A percentile compares a stretch with the other conserved stretches of the same genome.
Conservation (phyloP, 2,113 vertebrate species). For the Coptodon rendalli region DNA sequence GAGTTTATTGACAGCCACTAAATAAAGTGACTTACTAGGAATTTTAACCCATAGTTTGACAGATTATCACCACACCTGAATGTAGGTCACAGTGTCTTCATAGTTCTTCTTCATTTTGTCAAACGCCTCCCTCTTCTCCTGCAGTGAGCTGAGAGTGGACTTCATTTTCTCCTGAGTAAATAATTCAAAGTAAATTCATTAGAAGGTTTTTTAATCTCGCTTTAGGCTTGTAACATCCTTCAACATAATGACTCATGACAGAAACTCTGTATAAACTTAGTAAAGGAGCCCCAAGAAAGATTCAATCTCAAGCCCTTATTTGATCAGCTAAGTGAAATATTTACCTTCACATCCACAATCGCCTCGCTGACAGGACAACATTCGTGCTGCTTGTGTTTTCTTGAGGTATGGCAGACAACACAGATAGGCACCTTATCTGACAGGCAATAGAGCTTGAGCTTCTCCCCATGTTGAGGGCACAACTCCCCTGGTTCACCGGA, state of each 20-base stretch:
- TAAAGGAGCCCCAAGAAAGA: neutral
- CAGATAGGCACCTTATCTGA: conserved; percentile 64
- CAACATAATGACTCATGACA: neutral
- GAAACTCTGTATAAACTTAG: neutral
- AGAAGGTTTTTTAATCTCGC: neutral
- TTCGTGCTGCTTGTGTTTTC: conserved; percentile 63
- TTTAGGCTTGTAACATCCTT: neutral
- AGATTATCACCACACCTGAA: conserved; percentile 43
- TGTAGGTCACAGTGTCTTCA: conserved; percentile 30
- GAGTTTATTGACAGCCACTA: neutral
- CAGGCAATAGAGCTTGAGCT: conserved; percentile 67
- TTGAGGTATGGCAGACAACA: conserved; percentile 68
- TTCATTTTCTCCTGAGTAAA: conserved; percentile 51
- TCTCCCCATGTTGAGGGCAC: conserved; percentile 61
- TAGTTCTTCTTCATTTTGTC: conserved; percentile 50
- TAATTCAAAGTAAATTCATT: neutral
- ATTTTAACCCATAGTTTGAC: neutral
- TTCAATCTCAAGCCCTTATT: neutral
- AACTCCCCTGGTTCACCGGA: conserved; percentile 35
- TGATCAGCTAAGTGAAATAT: neutral
- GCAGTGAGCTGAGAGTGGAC: conserved; percentile 34
- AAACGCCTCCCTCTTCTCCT: conserved; percentile 34
- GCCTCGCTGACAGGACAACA: conserved; percentile 64
- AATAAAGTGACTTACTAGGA: too few relatives aligned
- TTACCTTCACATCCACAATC: conserved; percentile 55